phyloP scores from a whole-genome alignment of 1,140 invertebrate species.

The Drosophila sproati region DNA sequence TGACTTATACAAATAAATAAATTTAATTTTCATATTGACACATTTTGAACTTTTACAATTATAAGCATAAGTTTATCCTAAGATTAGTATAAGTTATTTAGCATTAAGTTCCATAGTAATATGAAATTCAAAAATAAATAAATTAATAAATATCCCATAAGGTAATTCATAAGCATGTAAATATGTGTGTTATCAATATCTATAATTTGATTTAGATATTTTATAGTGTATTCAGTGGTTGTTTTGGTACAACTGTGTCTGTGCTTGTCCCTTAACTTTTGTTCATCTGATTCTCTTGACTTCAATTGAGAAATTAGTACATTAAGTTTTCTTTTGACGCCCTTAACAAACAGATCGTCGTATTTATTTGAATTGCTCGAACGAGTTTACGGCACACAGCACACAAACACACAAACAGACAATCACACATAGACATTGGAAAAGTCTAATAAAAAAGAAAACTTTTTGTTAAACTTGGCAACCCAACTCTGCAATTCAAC shows the following conservation, averaged over 20 bases:
- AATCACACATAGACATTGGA: conserved; percentile 29
- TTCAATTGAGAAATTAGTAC: conserved; percentile 81
- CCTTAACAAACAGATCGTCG: conserved; percentile 73
- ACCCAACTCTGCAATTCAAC: conserved; percentile 42
- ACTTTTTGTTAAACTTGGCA: conserved; percentile 68
- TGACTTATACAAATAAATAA: too few species aligned
- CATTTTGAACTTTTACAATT: too few species aligned
- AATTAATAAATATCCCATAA: too few species aligned
- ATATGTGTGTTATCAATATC: neutral
- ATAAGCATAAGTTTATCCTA: too few species aligned
- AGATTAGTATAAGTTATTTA: too few species aligned
- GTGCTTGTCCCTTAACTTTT: conserved; percentile 10
- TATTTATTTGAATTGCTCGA: conserved; percentile 80
- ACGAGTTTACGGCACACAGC: conserved; percentile 58
- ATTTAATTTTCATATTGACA: too few species aligned
- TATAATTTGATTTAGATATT: neutral
- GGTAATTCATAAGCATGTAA: too few species aligned
- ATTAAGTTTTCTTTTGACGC: conserved; percentile 76
- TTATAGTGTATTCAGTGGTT: conserved; percentile 9
- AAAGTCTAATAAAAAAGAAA: conserved; percentile 48
- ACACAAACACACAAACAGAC: conserved; percentile 32
- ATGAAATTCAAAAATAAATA: neutral
- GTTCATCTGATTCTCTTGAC: conserved; percentile 39
- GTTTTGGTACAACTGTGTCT: neutral
- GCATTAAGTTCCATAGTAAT: too few species aligned